Percentiles rank a stretch among this genome's conserved stretches.
Conservation (phyloP, 37 sponge, comb jelly and placozoan genomes). For the Bolinopsis microptera region DNA sequence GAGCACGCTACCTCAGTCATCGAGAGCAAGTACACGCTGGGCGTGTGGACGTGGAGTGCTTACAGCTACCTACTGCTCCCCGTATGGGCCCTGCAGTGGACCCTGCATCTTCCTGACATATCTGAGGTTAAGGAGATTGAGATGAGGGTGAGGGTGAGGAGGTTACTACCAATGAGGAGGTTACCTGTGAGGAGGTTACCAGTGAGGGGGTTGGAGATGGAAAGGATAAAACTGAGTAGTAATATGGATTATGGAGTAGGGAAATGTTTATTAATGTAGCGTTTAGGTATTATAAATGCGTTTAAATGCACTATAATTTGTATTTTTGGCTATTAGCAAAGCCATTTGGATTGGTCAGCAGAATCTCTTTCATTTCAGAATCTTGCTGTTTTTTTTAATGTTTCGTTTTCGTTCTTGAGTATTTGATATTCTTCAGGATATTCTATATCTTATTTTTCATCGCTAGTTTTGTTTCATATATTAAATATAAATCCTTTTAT, state of each 20-base stretch:
- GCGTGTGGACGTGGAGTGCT: constrained; percentile 58
- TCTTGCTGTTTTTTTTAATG: not conserved
- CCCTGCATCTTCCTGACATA: not conserved
- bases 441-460: not conserved
- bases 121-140: not conserved
- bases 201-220: not conserved
- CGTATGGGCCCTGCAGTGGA: constrained; percentile 62
- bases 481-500: not conserved
- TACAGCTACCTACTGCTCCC: constrained; percentile 62
- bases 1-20: constrained; percentile 19
- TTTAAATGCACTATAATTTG: too few species aligned
- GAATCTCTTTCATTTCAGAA: too few species aligned
- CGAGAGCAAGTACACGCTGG: constrained; percentile 45
- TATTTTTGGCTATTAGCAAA: too few species aligned
- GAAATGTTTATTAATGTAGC: too few species aligned
- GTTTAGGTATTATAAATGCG: too few species aligned
- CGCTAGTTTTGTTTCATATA: not conserved
- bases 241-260: too few species aligned
- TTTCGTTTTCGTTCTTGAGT: not conserved
- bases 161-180: not conserved
- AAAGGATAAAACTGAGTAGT: not conserved
- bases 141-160: not conserved
- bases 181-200: not conserved
- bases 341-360: too few species aligned
- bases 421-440: not conserved